These are phyloP conservation scores for Rhyacophila brunnea DNA, from an alignment of 1,140 invertebrate genomes.

Conservation along the genomic window DNA sequence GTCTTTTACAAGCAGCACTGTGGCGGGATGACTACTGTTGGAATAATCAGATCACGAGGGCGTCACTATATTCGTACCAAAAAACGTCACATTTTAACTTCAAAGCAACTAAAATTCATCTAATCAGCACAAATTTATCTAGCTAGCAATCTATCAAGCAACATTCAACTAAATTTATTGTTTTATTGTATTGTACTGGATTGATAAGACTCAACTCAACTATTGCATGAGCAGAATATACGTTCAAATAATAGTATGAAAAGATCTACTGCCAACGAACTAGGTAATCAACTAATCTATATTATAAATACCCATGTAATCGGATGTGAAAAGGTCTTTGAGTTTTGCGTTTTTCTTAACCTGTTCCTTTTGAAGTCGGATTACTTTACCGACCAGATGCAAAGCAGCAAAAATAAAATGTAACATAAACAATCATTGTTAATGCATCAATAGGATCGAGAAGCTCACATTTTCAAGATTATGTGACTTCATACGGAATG, in stretches of 20 bases:
- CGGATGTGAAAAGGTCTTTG: slow-evolving; percentile 73
- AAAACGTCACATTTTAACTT: no score
- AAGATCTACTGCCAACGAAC: no score
- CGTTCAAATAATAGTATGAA: no score
- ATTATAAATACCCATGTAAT: slow-evolving; percentile 60
- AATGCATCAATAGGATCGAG: not conserved
- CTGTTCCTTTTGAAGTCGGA: slow-evolving; percentile 68
- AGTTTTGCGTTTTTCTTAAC: slow-evolving; percentile 71
- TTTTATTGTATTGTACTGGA: not conserved
- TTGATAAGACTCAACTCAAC: not conserved
- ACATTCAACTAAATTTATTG: no score
- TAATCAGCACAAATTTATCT: not conserved
- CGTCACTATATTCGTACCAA: no score
- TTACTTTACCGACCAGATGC: slow-evolving; percentile 63
- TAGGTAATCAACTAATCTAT: no score
- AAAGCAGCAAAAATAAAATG: slow-evolving; percentile 60
- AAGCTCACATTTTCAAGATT: no score
- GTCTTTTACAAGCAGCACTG: no score
- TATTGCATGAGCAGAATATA: not conserved
- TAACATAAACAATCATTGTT: slow-evolving; percentile 37
- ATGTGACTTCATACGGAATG: not conserved
- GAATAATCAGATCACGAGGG: no score
- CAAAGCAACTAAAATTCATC: not conserved
- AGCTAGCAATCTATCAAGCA: no score
- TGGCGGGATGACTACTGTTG: no score